These are phyloP conservation scores for Venustaconcha ellipsiformis DNA, from an alignment of 1,140 invertebrate genomes.

Conservation along the genomic window DNA sequence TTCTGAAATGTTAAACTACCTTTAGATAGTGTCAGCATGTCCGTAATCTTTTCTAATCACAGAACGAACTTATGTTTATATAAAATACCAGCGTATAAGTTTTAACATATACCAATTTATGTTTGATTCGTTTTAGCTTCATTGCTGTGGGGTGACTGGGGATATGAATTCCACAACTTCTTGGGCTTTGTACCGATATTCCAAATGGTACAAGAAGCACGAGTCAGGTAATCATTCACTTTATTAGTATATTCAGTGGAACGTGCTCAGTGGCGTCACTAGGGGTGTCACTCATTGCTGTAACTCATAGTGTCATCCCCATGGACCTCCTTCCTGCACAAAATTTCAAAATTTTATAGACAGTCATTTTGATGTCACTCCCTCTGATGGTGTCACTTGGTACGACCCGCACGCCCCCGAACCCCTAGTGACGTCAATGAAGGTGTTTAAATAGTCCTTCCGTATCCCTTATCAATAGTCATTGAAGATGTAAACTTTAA, in stretches of 20 bases:
- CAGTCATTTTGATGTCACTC: too few species aligned
- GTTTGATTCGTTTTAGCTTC: slow-evolving; percentile 38
- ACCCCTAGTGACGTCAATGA: neutral
- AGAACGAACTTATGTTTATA: too few species aligned
- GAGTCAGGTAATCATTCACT: slow-evolving; percentile 29
- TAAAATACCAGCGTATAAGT: too few species aligned
- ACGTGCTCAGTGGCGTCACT: neutral
- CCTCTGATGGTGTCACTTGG: too few species aligned
- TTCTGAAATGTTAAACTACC: neutral
- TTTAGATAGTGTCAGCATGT: neutral
- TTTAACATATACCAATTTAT: neutral
- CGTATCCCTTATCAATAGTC: neutral
- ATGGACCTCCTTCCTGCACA: too few species aligned
- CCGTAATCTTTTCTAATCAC: too few species aligned
- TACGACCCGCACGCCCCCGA: too few species aligned
- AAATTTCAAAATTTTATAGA: too few species aligned
- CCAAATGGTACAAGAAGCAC: slow-evolving; percentile 39
- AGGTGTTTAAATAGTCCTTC: neutral
- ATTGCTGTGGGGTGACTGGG: slow-evolving; percentile 54
- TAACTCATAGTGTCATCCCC: too few species aligned
- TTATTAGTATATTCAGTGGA: neutral
- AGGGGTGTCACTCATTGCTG: too few species aligned
- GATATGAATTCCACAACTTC: slow-evolving; percentile 48
- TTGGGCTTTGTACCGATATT: slow-evolving; percentile 52
- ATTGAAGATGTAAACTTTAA: neutral